A percentile compares a stretch with the other conserved stretches of the same genome.
Evolutionary conservation across 2,888 invertebrate species (phyloP).

Genomic region (Eurois occulta): DNA sequence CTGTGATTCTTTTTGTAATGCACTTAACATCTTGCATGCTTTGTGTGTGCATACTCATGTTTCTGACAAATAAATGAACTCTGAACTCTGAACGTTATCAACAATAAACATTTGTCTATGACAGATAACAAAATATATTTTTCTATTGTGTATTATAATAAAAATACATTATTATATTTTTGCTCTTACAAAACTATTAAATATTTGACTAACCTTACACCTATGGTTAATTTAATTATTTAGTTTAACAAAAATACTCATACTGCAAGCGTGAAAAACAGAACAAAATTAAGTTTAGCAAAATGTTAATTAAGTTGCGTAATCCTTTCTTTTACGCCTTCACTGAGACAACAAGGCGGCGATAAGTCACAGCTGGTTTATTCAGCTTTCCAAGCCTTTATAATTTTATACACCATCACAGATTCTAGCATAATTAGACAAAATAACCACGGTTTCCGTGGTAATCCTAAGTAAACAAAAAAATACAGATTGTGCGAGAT

Average conservation of each 20-base stretch:
- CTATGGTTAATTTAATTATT: not conserved
- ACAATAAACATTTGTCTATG: not conserved
- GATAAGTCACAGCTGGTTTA: conserved; percentile 7
- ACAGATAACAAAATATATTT: not conserved
- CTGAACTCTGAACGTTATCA: too few relatives aligned
- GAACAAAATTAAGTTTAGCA: conserved; percentile 19
- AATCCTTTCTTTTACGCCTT: conserved; percentile 3
- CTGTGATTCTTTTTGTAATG: too few relatives aligned
- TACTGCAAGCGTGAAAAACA: not conserved
- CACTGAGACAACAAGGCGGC: not conserved
- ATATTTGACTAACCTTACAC: not conserved
- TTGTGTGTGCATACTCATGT: too few relatives aligned
- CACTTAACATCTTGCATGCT: too few relatives aligned
- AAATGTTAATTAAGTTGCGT: not conserved
- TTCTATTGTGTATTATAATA: too few relatives aligned
- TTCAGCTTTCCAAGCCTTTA: not conserved
- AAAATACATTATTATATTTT: not conserved
- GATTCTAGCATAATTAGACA: conserved; percentile 3
- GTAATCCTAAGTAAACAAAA: conserved; percentile 19
- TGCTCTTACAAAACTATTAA: not conserved
- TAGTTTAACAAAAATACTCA: not conserved
- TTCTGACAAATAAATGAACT: too few relatives aligned
- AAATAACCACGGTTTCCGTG: not conserved
- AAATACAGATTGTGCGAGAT: conserved; percentile 29
- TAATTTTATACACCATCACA: not conserved